Evolutionary conservation across 2,888 invertebrate genomes (phyloP), one percentile per base, ranked within the genome.

Genomic region (Erannis defoliaria): DNA sequence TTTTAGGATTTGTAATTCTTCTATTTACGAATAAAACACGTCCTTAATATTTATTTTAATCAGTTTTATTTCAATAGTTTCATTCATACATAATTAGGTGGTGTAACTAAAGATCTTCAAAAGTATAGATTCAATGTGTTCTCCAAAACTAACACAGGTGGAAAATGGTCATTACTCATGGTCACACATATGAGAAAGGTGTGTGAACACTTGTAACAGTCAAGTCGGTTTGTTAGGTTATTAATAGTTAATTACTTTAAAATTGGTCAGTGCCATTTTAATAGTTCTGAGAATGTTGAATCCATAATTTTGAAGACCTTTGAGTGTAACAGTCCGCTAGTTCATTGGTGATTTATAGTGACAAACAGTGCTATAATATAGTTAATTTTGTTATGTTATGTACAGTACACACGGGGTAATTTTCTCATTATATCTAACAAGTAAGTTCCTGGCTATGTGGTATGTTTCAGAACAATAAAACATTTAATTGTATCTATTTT

Each of bases 21-120:
- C 5, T 43, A 18, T 45, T 46, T 42, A 35, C 18, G 26, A 63
- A 70, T 67, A 67, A 70, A 70, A 70, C 60, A 49, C 55, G 19
- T 31, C 35, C 40, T n/a, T 43, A 62, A 65, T 61, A 64, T 81
- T 83, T 62, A 64, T 81, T 83, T 82, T 75, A 86, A 86, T 86
- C 83, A 78, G 85, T 88, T 89, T 89, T 90, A 88, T 89, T 89
- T 89, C 86, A 84, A 84, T 87, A 85, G 81, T 82, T 89, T 89
- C 85, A 89, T 89, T 90, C 85, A 89, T 89, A 90, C 87, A 88
- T 87, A 81, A 75, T 75, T 77, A 81, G 84, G 86, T 88, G 85
- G 84, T 87, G 81, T 38, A 26, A 26, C 26, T 8, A 26, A 26
- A 26, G 8, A 26, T 26, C 26, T 26, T 6, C 4, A 4, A 26